phyloP scores from a whole-genome alignment of 1,140 invertebrate species.

The Drosophila nigromelanica region DNA sequence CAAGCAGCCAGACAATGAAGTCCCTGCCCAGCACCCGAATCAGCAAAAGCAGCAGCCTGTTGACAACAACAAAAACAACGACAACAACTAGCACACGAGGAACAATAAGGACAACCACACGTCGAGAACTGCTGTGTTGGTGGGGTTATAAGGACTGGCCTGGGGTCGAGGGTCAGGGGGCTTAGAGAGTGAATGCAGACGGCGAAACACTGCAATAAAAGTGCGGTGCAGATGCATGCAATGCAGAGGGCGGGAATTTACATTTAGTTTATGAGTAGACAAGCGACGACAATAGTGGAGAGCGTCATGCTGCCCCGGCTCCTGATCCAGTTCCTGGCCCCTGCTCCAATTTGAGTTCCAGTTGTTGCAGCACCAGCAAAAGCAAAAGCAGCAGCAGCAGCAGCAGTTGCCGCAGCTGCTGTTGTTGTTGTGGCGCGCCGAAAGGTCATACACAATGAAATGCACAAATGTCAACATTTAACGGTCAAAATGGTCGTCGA shows the following conservation, averaged over 20 bases:
- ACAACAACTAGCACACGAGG: conserved; percentile 30
- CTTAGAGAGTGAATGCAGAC: conserved; percentile 36
- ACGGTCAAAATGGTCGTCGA: conserved; percentile 72
- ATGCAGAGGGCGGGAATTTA: conserved; percentile 67
- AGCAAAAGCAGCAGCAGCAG: conserved; percentile 9
- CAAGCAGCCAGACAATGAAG: conserved; percentile 53
- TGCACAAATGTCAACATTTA: conserved; percentile 81
- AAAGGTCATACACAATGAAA: conserved; percentile 80
- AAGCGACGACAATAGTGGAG: conserved; percentile 74
- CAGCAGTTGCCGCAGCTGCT: conserved; percentile 14
- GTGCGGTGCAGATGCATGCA: conserved; percentile 56
- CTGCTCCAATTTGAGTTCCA: conserved; percentile 32
- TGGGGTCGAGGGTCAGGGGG: conserved; percentile 38
- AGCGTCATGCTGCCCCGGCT: conserved; percentile 46
- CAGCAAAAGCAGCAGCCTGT: conserved; percentile 65
- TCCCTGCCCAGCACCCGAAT: conserved; percentile 42
- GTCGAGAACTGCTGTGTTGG: conserved; percentile 46
- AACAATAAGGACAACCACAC: conserved; percentile 61
- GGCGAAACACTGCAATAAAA: conserved; percentile 78
- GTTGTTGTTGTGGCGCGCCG: conserved; percentile 59
- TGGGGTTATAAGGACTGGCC: conserved; percentile 33
- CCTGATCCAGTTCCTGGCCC: conserved; percentile 23
- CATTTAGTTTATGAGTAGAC: conserved; percentile 82
- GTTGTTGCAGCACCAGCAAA: conserved; percentile 7
- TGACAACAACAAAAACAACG: conserved; percentile 55